Conservation (phyloP, 2,113 vertebrate genomes). For the Etheostoma spectabile region DNA sequence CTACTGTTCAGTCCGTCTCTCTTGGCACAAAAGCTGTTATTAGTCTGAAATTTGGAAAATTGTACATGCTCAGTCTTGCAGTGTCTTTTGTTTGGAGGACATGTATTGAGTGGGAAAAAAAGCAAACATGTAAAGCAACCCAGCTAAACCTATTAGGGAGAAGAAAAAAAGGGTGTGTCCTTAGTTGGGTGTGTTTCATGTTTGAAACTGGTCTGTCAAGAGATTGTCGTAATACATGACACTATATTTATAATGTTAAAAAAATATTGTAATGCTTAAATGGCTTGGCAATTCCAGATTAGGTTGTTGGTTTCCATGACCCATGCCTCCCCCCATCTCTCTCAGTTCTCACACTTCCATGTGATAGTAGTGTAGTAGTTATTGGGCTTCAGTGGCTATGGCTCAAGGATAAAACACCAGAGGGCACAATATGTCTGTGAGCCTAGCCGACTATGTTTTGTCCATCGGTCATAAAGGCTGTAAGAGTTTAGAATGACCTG, state of each 20-base stretch:
- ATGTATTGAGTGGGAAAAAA: not conserved
- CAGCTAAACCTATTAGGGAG: slow-evolving; percentile 4
- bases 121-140: not conserved
- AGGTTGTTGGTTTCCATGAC: slow-evolving; percentile 54
- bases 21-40: slow-evolving; percentile 2
- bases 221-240: slow-evolving; percentile 1
- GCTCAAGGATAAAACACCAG: slow-evolving; percentile 48
- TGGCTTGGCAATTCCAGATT: slow-evolving; percentile 41
- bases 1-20: not conserved
- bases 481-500: not conserved
- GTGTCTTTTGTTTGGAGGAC: not conserved
- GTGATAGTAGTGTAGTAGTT: not conserved
- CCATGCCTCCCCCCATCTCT: not conserved
- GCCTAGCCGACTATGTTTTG: not conserved
- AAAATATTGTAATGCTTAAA: not conserved
- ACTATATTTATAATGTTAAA: not conserved
- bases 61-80: slow-evolving; percentile 57
- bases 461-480: not conserved
- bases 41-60: not conserved
- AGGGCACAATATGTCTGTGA: slow-evolving; percentile 51
- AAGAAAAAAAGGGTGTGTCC: slow-evolving; percentile 43
- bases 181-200: slow-evolving; percentile 15
- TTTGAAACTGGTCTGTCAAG: not conserved
- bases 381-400: not conserved
- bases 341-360: slow-evolving; percentile 5